Evolutionary conservation across 1,140 invertebrate genomes (phyloP).

Genomic region (Oscheius sp.): DNA sequence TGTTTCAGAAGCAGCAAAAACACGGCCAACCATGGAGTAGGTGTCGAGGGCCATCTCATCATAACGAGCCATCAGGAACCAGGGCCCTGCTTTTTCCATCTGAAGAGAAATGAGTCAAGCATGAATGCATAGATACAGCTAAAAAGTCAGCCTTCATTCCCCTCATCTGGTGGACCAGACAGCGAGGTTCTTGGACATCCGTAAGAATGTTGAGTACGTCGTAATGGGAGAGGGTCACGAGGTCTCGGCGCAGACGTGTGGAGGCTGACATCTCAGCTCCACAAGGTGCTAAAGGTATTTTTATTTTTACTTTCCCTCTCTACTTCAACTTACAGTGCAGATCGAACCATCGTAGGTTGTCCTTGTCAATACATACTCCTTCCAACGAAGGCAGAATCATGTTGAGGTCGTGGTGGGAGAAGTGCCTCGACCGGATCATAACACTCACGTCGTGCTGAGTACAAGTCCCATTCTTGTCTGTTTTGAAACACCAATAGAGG

Average conservation of each 20-base stretch:
- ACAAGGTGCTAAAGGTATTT: constrained; percentile 18
- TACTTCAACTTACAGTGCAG: constrained; percentile 27
- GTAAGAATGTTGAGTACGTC: constrained; percentile 32
- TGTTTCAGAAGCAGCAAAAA: constrained; percentile 21
- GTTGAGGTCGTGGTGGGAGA: constrained; percentile 30
- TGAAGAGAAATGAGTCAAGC: neutral
- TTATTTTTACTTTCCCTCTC: too few relatives aligned
- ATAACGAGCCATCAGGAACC: constrained; percentile 27
- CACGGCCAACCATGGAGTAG: constrained; percentile 25
- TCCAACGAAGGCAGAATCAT: constrained; percentile 33
- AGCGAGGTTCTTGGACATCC: constrained; percentile 33
- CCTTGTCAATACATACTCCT: constrained; percentile 20
- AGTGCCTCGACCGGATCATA: constrained; percentile 26
- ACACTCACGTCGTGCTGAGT: constrained; percentile 32
- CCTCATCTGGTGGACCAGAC: constrained; percentile 5
- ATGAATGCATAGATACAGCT: too few relatives aligned
- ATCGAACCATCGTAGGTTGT: constrained; percentile 36
- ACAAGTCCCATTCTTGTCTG: constrained; percentile 17
- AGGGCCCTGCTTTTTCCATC: constrained; percentile 32
- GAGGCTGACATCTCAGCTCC: constrained; percentile 25
- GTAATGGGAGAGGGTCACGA: constrained; percentile 31
- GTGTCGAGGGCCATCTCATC: constrained; percentile 32
- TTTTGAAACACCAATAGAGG: constrained; percentile 32
- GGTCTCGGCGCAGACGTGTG: constrained; percentile 16
- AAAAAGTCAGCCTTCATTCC: constrained; percentile 17